phyloP scores from a whole-genome alignment of 2,113 vertebrate genomes.

The Pterophyllum scalare region DNA sequence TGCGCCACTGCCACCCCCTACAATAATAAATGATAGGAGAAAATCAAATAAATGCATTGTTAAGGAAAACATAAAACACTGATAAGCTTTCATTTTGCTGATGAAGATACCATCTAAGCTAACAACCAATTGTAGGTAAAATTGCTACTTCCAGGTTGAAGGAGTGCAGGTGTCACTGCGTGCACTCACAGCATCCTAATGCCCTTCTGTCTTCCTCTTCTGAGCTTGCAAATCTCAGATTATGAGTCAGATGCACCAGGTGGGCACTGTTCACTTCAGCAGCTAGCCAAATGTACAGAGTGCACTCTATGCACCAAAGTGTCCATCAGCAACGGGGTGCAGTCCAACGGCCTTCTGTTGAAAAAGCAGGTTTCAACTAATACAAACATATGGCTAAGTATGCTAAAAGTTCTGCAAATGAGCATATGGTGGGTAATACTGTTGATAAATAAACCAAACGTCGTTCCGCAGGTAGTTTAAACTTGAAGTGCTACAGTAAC shows the following conservation, averaged over 20 bases:
- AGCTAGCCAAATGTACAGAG: constrained; percentile 59
- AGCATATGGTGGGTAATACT: background rate
- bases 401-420: background rate
- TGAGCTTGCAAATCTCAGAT: constrained; percentile 63
- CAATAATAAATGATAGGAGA: background rate
- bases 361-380: constrained; percentile 6
- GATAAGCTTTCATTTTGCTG: too few relatives aligned
- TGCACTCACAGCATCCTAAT: constrained; percentile 40
- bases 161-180: constrained; percentile 40
- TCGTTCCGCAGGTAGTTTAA: background rate
- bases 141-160: background rate
- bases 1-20: too few relatives aligned
- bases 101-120: background rate
- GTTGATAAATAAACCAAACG: background rate
- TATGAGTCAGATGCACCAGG: constrained; percentile 74
- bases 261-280: constrained; percentile 64
- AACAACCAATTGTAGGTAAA: background rate
- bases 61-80: background rate
- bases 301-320: background rate
- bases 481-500: background rate
- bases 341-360: constrained; percentile 3
- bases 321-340: constrained; percentile 8
- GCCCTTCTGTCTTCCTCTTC: constrained; percentile 55
- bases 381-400: background rate
- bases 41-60: background rate